Base-by-base conservation (phyloP, 2,113 vertebrate genomes). In the Cyprinodon brontotheroides region DNA sequence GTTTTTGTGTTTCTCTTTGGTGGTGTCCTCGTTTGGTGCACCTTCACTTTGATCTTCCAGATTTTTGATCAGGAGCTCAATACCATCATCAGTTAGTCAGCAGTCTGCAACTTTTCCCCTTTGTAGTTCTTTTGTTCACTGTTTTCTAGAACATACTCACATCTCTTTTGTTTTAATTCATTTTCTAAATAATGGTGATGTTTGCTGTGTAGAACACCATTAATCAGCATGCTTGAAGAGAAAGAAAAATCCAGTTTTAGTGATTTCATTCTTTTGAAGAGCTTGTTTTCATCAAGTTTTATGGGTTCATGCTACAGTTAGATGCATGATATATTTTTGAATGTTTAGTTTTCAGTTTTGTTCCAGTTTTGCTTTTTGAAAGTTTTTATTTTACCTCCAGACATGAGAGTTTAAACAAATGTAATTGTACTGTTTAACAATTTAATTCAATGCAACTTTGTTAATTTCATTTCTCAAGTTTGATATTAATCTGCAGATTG, bases 311-410 rank as follows among this genome's bases (percentile, higher is more conserved):
- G 39, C 67, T 68, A 75, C 15, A 63, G 41, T 84, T 75, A 73
- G 73, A 68, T 79, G 89, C 87, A 91, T 90, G 86, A 53, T 67
- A 43, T 81, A 4, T 80, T 50, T 69, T 50, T 69, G 75, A 87
- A 77, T 84, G 79, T 80, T 86, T 57, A 79, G 14, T 86, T 83
- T 79, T 85, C 29, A 22, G 70, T 80, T 39, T 74, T 80, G 40
- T 81, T 65, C 15, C 65, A 47, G 39, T 76, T 72, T 12, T 74
- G 9, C 72, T 47, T 82, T 79, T 81, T 3, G 63, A 79, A 37
- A 47, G 87, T 77, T 47, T 77, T 70, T 14, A 53, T 83, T 86
- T 78, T 65, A 74, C 78, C 78, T 92, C 91, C 88, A 91, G 89
- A 91, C 93, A 87, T 78, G 74, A 87, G 91, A 87, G 64, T 76